Conservation (phyloP, 2,888 invertebrate genomes). For the Macrosoma leucophasiata region DNA sequence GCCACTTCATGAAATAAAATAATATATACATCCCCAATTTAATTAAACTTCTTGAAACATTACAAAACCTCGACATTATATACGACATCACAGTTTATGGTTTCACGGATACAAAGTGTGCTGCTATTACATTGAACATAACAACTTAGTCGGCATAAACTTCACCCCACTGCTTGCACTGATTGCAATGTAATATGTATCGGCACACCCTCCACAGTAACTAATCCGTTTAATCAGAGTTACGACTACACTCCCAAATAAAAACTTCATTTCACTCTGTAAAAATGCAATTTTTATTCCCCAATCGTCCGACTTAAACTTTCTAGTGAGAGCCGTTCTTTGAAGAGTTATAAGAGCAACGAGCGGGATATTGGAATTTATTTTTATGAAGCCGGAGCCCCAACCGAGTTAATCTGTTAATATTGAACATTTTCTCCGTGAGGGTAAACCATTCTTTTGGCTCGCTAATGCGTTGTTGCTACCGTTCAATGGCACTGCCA, state of each 20-base stretch:
- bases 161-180: too few relatives aligned
- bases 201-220: too few relatives aligned
- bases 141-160: too few relatives aligned
- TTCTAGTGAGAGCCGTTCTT: slow-evolving; percentile 55
- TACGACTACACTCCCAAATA: slow-evolving; percentile 38
- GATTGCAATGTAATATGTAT: too few relatives aligned
- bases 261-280: slow-evolving; percentile 64
- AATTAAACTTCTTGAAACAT: too few relatives aligned
- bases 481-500: slow-evolving; percentile 5
- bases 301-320: slow-evolving; percentile 64
- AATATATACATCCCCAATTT: too few relatives aligned
- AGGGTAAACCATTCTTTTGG: slow-evolving; percentile 42
- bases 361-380: slow-evolving; percentile 36
- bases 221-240: too few relatives aligned
- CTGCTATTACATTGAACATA: too few relatives aligned
- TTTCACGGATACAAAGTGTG: too few relatives aligned
- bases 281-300: slow-evolving; percentile 68
- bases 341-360: slow-evolving; percentile 44
- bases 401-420: slow-evolving; percentile 47
- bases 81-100: too few relatives aligned
- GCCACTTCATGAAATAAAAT: too few relatives aligned
- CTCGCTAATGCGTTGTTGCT: slow-evolving; percentile 14
- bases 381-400: slow-evolving; percentile 33
- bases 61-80: too few relatives aligned
- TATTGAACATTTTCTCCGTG: slow-evolving; percentile 58